Evolutionary conservation across 2,888 invertebrate genomes (phyloP).

Genomic region (Cantharis rustica): DNA sequence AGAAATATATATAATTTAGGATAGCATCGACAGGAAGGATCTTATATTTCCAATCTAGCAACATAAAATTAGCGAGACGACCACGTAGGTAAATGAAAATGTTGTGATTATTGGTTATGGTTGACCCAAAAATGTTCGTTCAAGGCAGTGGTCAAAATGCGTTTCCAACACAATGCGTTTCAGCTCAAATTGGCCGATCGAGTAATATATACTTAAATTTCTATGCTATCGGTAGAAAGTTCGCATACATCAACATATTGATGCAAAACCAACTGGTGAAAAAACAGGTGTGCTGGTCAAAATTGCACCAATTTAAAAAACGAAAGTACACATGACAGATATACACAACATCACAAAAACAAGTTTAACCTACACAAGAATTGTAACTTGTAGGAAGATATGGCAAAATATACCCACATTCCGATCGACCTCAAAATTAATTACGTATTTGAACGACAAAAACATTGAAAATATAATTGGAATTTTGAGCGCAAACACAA

Average conservation of each 20-base stretch:
- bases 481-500: neutral
- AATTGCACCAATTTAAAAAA: neutral
- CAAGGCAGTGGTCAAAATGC: neutral
- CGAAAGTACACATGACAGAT: neutral
- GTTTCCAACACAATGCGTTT: neutral
- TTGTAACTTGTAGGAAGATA: neutral
- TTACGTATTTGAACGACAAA: neutral
- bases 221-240: neutral
- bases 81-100: neutral
- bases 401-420: neutral
- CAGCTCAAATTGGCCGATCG: neutral
- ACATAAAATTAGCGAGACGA: neutral
- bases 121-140: neutral
- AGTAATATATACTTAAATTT: neutral
- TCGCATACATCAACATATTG: neutral
- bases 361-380: slow-evolving; percentile 13
- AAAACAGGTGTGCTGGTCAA: neutral
- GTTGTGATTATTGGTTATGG: neutral
- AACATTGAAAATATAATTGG: neutral
- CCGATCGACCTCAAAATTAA: neutral
- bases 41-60: neutral
- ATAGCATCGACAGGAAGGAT: too few relatives aligned
- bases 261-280: neutral
- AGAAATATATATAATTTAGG: too few relatives aligned
- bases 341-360: slow-evolving; percentile 3